Percentiles rank a stretch among this genome's conserved stretches.
phyloP scores from a whole-genome alignment of 2,797 vertebrate species.

The Alosa sapidissima region DNA sequence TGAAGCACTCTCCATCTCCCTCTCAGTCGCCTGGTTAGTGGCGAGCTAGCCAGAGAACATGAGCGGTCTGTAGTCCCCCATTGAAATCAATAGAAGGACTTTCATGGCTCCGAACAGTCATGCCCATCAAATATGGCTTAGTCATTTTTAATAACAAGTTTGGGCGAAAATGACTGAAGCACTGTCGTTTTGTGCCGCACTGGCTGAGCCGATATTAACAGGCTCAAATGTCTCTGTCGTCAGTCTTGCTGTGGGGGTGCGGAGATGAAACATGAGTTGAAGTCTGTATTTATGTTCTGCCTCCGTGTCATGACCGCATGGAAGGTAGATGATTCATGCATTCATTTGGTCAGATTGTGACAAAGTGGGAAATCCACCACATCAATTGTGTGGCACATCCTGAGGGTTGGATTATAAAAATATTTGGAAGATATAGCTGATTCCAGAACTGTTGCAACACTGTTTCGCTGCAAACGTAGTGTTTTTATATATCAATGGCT shows the following conservation, averaged over 20 bases:
- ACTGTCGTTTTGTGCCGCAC: background rate
- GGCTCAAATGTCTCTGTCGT: background rate
- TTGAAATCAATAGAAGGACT: slow-evolving; percentile 46
- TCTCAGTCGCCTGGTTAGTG: slow-evolving; percentile 48
- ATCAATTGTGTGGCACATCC: background rate
- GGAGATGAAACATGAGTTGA: slow-evolving; percentile 3
- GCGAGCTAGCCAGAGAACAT: slow-evolving; percentile 47
- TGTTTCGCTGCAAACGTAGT: background rate
- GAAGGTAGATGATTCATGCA: background rate
- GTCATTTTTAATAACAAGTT: slow-evolving; percentile 13
- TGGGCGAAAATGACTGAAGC: background rate
- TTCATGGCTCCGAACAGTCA: slow-evolving; percentile 10
- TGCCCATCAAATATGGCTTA: slow-evolving; percentile 11
- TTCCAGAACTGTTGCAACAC: background rate
- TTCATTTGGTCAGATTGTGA: background rate
- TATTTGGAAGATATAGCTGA: background rate
- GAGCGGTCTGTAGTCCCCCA: slow-evolving; percentile 13
- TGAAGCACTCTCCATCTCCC: slow-evolving; percentile 39
- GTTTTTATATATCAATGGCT: background rate
- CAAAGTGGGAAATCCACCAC: slow-evolving; percentile 3
- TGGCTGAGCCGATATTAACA: background rate
- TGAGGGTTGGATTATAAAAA: background rate
- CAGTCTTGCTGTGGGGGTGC: slow-evolving; percentile 5
- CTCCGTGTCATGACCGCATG: background rate
- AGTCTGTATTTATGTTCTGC: slow-evolving; percentile 14